phyloP scores from a whole-genome alignment of 1,140 invertebrate species.

The Cryptotermes secundus region DNA sequence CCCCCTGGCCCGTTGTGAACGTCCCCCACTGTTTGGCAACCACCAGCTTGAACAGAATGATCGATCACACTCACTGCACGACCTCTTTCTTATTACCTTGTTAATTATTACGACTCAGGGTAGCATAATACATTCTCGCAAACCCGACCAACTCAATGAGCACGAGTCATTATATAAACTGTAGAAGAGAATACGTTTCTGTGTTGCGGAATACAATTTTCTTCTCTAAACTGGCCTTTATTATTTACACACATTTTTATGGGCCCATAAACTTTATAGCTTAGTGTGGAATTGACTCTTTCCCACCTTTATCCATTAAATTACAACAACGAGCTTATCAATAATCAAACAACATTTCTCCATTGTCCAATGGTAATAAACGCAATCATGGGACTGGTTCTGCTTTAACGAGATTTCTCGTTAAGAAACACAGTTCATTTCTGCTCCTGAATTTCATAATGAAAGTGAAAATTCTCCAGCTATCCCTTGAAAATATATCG shows the following conservation, averaged over 20 bases:
- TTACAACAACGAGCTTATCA: background rate
- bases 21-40: too few species aligned
- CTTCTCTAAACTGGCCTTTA: background rate
- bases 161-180: too few species aligned
- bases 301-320: background rate
- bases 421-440: too few species aligned
- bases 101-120: background rate
- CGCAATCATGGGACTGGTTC: background rate
- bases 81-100: background rate
- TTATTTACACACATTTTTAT: background rate
- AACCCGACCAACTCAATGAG: background rate
- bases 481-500: too few species aligned
- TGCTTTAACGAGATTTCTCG: too few species aligned
- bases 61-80: background rate
- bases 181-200: background rate
- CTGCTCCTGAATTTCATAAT: too few species aligned
- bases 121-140: background rate
- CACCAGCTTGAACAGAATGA: too few species aligned
- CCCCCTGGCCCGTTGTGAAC: too few species aligned
- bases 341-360: background rate
- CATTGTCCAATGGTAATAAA: background rate
- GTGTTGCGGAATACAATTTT: background rate
- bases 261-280: background rate
- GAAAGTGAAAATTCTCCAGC: too few species aligned
- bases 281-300: background rate